Conservation (phyloP, 2,888 invertebrate species). For the Acleris emargana region DNA sequence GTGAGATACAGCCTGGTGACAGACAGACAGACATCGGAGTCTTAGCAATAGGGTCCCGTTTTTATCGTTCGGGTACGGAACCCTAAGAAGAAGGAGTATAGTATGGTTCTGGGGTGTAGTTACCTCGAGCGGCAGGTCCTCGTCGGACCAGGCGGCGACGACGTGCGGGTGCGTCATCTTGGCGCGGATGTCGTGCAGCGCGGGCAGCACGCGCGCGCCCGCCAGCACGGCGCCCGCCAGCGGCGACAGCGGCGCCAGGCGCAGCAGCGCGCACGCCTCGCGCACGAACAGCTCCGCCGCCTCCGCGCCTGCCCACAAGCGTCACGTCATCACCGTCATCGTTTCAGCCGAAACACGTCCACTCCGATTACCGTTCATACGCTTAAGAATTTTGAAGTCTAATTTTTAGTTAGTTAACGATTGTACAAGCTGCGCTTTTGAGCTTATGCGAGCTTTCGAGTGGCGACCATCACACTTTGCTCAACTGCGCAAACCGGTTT, state of each 20-base stretch:
- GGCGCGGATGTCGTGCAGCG: slow-evolving; percentile 92
- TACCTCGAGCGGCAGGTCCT: slow-evolving; percentile 94
- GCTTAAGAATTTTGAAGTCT: too few species aligned
- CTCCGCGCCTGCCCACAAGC: slow-evolving; percentile 80
- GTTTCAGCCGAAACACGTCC: background rate
- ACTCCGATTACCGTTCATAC: background rate
- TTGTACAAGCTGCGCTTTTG: too few species aligned
- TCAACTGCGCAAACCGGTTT: too few species aligned
- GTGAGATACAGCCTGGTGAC: too few species aligned
- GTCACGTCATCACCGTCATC: background rate
- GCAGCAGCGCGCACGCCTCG: slow-evolving; percentile 95
- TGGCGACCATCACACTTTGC: too few species aligned
- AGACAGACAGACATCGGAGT: too few species aligned
- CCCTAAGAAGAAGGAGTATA: too few species aligned
- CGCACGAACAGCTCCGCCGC: slow-evolving; percentile 95
- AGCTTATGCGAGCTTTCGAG: too few species aligned
- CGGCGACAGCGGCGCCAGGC: slow-evolving; percentile 89
- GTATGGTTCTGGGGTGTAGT: too few species aligned
- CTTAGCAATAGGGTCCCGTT: too few species aligned
- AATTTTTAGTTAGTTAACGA: too few species aligned
- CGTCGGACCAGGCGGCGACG: slow-evolving; percentile 96
- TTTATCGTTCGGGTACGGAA: too few species aligned
- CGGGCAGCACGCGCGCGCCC: slow-evolving; percentile 96
- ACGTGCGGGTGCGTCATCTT: slow-evolving; percentile 86
- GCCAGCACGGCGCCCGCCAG: slow-evolving; percentile 96